Evolutionary conservation across 1,140 invertebrate species (phyloP).

Genomic region (Potamilus streckersoni): DNA sequence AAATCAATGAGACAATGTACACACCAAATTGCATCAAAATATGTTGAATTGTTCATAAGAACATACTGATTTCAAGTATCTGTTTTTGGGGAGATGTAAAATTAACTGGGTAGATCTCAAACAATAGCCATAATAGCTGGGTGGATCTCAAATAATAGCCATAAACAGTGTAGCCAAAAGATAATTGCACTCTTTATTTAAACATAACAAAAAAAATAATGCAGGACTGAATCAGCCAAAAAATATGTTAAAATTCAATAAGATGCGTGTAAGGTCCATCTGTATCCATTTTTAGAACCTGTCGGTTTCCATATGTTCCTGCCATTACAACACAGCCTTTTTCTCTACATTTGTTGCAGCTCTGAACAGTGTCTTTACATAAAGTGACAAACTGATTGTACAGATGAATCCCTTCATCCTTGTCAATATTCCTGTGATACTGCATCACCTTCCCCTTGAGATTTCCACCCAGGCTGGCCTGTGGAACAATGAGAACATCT

Average conservation of each 20-base stretch:
- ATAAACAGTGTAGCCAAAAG: no score
- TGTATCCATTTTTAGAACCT: constrained; percentile 67
- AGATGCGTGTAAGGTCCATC: constrained; percentile 70
- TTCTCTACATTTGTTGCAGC: constrained; percentile 40
- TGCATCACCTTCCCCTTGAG: constrained; percentile 69
- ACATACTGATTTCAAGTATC: no score
- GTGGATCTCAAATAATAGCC: no score
- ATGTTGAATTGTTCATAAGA: no score
- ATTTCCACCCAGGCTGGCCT: constrained; percentile 69
- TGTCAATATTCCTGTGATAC: constrained; percentile 68
- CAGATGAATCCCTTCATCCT: constrained; percentile 62
- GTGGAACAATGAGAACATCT: constrained; percentile 69
- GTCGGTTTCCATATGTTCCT: constrained; percentile 69
- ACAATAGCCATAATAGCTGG: no score
- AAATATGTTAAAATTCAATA: constrained; percentile 56
- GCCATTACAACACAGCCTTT: constrained; percentile 46
- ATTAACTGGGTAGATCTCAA: no score
- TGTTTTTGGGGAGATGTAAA: no score
- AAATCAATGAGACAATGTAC: no score
- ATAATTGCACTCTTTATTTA: no score
- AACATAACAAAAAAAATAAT: no score
- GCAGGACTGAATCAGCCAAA: no score
- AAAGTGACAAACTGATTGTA: constrained; percentile 62
- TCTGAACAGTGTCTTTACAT: constrained; percentile 43
- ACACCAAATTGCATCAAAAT: no score